Percentiles rank a stretch among this genome's conserved stretches.
Evolutionary conservation across 2,888 invertebrate genomes (phyloP).

Genomic region (Sisyra terminalis): DNA sequence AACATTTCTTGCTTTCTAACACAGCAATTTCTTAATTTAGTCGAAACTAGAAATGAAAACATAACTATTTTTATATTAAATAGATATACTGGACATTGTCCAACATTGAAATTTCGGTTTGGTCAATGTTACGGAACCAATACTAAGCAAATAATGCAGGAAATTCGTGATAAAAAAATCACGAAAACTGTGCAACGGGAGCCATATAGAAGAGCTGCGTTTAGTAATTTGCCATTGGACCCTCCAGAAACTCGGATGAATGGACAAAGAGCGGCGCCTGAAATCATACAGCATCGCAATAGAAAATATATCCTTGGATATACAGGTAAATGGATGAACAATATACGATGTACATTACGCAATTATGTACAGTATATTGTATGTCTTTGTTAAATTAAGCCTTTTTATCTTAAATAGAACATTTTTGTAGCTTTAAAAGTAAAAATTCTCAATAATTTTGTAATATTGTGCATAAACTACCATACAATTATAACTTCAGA

Average conservation of each 20-base stretch:
- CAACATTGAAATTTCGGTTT: slow-evolving; percentile 50
- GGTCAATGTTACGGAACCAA: slow-evolving; percentile 54
- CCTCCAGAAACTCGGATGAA: slow-evolving; percentile 18
- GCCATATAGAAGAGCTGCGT: slow-evolving; percentile 36
- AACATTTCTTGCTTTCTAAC: too few relatives aligned
- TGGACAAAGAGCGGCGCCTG: slow-evolving; percentile 15
- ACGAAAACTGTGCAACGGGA: slow-evolving; percentile 31
- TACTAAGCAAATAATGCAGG: slow-evolving; percentile 47
- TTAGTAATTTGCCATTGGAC: slow-evolving; percentile 22
- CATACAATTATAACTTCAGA: too few relatives aligned
- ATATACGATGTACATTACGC: too few relatives aligned
- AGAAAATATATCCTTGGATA: slow-evolving; percentile 48
- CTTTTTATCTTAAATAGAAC: too few relatives aligned
- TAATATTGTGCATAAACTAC: too few relatives aligned
- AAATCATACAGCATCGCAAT: slow-evolving; percentile 20
- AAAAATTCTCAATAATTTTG: too few relatives aligned
- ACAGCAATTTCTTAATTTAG: too few relatives aligned
- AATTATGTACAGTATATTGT: too few relatives aligned
- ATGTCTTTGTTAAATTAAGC: too few relatives aligned
- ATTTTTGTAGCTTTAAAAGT: too few relatives aligned
- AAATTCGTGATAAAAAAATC: slow-evolving; percentile 27
- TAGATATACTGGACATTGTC: slow-evolving; percentile 59
- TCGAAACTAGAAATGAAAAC: too few relatives aligned
- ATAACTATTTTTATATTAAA: slow-evolving; percentile 15
- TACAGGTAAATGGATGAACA: slow-evolving; percentile 31